Base-by-base conservation (phyloP, 2,888 invertebrate genomes). In the Orthosia gothica region DNA sequence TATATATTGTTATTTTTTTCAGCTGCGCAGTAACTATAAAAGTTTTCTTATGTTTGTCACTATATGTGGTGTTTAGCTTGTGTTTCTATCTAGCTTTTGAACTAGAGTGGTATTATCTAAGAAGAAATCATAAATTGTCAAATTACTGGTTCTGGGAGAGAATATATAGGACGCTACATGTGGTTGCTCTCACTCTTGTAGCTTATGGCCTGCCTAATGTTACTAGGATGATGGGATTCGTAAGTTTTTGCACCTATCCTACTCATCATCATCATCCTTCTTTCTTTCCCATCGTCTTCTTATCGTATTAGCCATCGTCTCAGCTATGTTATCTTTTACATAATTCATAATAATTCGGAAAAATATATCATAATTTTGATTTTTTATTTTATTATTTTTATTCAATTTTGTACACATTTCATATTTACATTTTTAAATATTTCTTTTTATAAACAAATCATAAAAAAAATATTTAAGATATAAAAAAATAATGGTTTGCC, bases 51-150 rank as follows among this genome's bases (percentile, higher is more conserved):
- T 89, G 90, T 0, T 3, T 93, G 1, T 88, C 91, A 82, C 81
- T 93, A 0, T 92, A 89, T 74, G 87, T 92, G 1, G 91, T 92
- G 0, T 94, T 90, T 47, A 91, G 90, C 0, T 84, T 93, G 1
- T 92, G 90, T 76, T 94, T 94, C 79, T 93, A 92, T 91, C 84
- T 92, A 5, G 92, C 92, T 0, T 94, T 93, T 70, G 90, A 94
- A 11, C 81, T 93, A 12, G 76, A 90, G 5, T 94, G 93, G 94
- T 78, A 82, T 67, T 93, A 93, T 59, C 40, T 93, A 15, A 89
- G 90, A 78, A 66, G 62, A 12, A 70, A 69, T 0, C 90, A 93
- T 70, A 54, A 74, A 0, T 81, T 82, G 0, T 50, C 76, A 0
- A 89, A 85, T 20, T 82, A 86, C 26, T 93, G 93, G 93, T n/a